These are phyloP conservation scores for Tyria jacobaeae DNA, from an alignment of 2,888 invertebrate genomes.

Conservation along the genomic window DNA sequence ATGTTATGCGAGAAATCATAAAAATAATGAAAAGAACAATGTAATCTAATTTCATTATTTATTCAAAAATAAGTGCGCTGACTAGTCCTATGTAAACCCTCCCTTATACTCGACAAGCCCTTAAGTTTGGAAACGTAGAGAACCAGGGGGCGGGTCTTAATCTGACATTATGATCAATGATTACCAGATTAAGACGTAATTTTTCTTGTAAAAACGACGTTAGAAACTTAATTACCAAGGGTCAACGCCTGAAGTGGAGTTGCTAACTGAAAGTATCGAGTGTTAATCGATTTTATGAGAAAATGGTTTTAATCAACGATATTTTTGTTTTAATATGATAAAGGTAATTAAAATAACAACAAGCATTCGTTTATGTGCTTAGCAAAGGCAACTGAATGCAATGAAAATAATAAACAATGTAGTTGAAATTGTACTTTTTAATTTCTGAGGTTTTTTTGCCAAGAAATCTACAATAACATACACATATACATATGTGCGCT, in stretches of 20 bases:
- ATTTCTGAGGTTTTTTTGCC: too few species aligned
- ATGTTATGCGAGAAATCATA: too few species aligned
- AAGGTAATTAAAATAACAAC: too few species aligned
- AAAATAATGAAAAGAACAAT: too few species aligned
- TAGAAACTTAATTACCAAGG: slow-evolving; percentile 1
- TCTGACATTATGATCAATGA: slow-evolving; percentile 38
- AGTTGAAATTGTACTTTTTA: too few species aligned
- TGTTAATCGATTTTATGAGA: not conserved
- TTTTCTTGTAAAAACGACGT: slow-evolving; percentile 7
- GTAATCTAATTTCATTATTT: too few species aligned
- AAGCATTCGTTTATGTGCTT: too few species aligned
- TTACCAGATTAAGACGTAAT: slow-evolving; percentile 10
- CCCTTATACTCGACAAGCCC: not conserved
- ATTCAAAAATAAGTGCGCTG: not conserved
- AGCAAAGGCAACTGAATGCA: too few species aligned
- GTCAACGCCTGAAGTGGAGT: not conserved
- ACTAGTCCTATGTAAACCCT: slow-evolving; percentile 2
- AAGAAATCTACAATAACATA: too few species aligned
- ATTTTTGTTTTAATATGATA: not conserved
- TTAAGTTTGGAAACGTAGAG: slow-evolving; percentile 8
- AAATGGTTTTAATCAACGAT: not conserved
- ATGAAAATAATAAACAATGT: too few species aligned
- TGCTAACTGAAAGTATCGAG: not conserved
- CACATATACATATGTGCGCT: too few species aligned
- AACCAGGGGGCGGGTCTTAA: slow-evolving; percentile 18